Percentiles rank a stretch among this genome's conserved stretches.
Evolutionary conservation across 53 echinoderm and acorn worm genomes (phyloP).

Genomic region (Echinometra lucunter): DNA sequence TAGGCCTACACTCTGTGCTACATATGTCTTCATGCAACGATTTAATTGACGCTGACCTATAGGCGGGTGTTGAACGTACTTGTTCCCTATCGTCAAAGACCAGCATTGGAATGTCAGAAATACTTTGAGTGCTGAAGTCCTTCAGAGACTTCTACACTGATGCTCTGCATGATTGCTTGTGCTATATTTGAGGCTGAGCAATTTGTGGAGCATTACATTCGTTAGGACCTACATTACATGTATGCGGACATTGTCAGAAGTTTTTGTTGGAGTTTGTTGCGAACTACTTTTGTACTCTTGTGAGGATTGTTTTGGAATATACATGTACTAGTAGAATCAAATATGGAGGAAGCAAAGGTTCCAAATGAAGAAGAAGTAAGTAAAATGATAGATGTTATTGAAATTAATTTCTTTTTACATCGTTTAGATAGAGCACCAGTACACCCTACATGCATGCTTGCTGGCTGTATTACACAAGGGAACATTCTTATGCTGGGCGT

Average conservation of each 20-base stretch:
- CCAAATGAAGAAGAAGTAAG: slow-evolving; percentile 26
- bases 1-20: not conserved
- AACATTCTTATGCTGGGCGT: too few relatives aligned
- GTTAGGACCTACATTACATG: not conserved
- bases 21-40: slow-evolving; percentile 19
- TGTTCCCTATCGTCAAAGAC: not conserved
- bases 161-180: not conserved
- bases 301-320: not conserved
- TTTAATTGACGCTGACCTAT: slow-evolving; percentile 55
- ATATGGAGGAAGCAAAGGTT: slow-evolving; percentile 10
- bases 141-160: not conserved
- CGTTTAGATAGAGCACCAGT: too few relatives aligned
- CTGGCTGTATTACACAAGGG: too few relatives aligned
- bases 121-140: slow-evolving; percentile 28
- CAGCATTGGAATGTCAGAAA: slow-evolving; percentile 35
- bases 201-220: not conserved
- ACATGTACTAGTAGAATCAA: not conserved
- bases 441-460: too few relatives aligned
- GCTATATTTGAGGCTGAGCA: not conserved
- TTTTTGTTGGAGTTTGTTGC: not conserved
- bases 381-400: not conserved
- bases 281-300: not conserved
- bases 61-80: not conserved
- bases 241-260: not conserved
- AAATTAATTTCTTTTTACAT: too few relatives aligned